Percentiles rank a stretch among this genome's conserved stretches.
Conservation (phyloP, 2,113 vertebrate genomes). For the Trachemys scripta region DNA sequence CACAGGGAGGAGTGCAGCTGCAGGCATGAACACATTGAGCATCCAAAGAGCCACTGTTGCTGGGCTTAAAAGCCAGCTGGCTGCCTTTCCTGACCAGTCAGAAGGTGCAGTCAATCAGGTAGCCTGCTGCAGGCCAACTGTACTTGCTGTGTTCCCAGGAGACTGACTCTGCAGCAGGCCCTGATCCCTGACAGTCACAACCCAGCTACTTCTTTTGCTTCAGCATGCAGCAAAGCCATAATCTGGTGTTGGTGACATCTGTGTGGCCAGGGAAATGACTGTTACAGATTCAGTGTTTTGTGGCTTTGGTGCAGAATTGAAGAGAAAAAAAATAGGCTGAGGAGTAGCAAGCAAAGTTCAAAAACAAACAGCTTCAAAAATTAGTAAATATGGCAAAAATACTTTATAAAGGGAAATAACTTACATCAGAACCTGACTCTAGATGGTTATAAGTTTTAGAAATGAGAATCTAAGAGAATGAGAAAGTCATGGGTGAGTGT, state of each 20-base stretch:
- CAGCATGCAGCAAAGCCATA: not conserved
- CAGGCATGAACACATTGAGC: too few species aligned
- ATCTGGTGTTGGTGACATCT: constrained; percentile 1
- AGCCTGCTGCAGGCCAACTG: too few species aligned
- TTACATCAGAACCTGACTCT: not conserved
- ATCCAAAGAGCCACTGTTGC: too few species aligned
- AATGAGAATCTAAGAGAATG: not conserved
- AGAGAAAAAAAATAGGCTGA: constrained; percentile 17
- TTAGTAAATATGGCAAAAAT: not conserved
- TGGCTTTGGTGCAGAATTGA: constrained; percentile 8
- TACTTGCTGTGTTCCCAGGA: too few species aligned
- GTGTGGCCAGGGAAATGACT: not conserved
- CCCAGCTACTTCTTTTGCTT: constrained; percentile 22
- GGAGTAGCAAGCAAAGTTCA: not conserved
- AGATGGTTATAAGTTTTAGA: not conserved
- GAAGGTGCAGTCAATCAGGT: too few species aligned
- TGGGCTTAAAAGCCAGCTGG: too few species aligned
- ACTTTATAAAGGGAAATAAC: not conserved
- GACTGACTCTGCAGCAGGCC: too few species aligned
- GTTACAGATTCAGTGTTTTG: not conserved
- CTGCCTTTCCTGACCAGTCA: too few species aligned
- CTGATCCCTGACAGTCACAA: not conserved
- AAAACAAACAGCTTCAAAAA: constrained; percentile 4
- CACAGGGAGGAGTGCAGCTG: too few species aligned
- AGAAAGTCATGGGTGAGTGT: not conserved